These are phyloP conservation scores for Odontocerum albicorne DNA, from an alignment of 2,888 invertebrate genomes.

Conservation along the genomic window DNA sequence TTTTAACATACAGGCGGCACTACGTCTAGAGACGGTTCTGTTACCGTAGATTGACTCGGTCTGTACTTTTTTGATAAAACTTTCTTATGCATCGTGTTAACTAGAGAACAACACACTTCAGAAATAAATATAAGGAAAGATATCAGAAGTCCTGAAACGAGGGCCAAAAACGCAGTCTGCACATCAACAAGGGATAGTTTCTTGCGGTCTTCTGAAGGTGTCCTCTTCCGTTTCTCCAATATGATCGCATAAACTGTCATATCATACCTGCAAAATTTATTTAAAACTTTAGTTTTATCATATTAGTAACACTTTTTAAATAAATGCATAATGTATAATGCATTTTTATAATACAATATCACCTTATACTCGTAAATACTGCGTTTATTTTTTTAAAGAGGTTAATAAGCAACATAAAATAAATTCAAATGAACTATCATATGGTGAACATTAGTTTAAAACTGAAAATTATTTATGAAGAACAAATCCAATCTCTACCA, in stretches of 20 bases:
- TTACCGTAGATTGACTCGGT: no score
- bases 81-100: background rate
- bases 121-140: conserved; percentile 13
- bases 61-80: background rate
- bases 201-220: conserved; percentile 10
- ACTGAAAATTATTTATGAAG: no score
- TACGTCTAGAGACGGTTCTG: no score
- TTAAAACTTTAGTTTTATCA: background rate
- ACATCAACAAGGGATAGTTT: conserved; percentile 29
- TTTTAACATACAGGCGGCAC: no score
- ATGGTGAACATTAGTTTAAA: no score
- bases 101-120: conserved; percentile 7
- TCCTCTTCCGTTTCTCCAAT: conserved; percentile 11
- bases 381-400: no score
- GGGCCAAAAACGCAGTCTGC: conserved; percentile 29
- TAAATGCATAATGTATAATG: no score
- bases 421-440: no score
- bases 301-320: background rate
- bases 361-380: no score
- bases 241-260: conserved; percentile 28
- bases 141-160: conserved; percentile 18
- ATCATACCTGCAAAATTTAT: conserved; percentile 17
- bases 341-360: no score
- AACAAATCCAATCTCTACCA: no score
- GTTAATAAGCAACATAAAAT: no score